Conservation (phyloP, 2,888 invertebrate genomes). For the Agriopis aurantiaria region DNA sequence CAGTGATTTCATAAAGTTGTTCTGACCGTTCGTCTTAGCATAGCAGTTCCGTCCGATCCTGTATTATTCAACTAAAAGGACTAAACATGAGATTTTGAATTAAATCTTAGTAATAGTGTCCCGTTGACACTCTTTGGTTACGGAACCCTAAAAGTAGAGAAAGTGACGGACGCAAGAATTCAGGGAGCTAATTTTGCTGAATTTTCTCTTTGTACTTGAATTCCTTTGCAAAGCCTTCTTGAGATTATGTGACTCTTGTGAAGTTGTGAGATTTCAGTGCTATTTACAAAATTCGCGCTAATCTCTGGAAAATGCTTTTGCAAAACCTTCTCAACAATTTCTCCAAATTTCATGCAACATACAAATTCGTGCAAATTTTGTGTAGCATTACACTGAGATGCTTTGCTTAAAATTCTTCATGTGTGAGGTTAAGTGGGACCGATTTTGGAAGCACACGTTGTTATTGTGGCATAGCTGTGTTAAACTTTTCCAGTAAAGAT, state of each 20-base stretch:
- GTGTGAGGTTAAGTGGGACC: background rate
- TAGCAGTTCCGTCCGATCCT: too few species aligned
- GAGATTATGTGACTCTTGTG: slow-evolving; percentile 36
- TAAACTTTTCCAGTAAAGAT: background rate
- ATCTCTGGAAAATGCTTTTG: slow-evolving; percentile 27
- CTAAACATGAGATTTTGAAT: too few species aligned
- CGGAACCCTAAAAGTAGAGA: slow-evolving; percentile 6
- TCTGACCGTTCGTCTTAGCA: too few species aligned
- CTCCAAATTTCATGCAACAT: slow-evolving; percentile 16
- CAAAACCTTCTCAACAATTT: slow-evolving; percentile 18
- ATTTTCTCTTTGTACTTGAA: slow-evolving; percentile 51
- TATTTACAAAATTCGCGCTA: slow-evolving; percentile 35
- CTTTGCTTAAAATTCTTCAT: background rate
- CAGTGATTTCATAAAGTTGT: too few species aligned
- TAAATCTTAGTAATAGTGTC: too few species aligned
- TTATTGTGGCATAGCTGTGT: background rate
- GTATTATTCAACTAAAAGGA: too few species aligned
- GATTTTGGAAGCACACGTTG: too few species aligned
- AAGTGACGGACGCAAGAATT: slow-evolving; percentile 56
- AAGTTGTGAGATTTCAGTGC: slow-evolving; percentile 35
- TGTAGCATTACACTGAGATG: background rate
- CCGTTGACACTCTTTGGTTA: too few species aligned
- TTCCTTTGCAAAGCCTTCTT: slow-evolving; percentile 43
- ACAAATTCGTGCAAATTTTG: background rate
- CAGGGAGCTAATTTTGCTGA: slow-evolving; percentile 55